phyloP scores from a whole-genome alignment of 2,888 invertebrate species.

The Machimus rusticus region DNA sequence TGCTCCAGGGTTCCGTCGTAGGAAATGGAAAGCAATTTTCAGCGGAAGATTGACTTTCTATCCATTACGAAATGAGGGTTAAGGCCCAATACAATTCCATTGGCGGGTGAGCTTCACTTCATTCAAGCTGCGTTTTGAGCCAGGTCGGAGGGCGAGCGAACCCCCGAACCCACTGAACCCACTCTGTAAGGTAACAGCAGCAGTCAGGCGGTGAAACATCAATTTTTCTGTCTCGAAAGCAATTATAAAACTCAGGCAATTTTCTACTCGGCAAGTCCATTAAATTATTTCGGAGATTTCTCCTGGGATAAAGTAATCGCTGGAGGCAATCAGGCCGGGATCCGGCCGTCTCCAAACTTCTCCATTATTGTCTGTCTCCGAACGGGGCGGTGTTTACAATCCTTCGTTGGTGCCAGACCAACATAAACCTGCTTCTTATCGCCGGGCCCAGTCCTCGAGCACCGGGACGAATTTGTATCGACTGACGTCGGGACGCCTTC shows the following conservation, averaged over 20 bases:
- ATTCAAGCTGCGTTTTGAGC: background rate
- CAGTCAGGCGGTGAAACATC: background rate
- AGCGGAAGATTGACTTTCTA: slow-evolving; percentile 12
- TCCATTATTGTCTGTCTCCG: slow-evolving; percentile 1
- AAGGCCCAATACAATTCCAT: background rate
- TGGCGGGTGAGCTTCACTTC: background rate
- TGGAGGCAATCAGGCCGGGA: background rate
- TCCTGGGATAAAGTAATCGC: slow-evolving; percentile 3
- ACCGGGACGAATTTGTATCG: background rate
- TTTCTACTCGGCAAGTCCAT: slow-evolving; percentile 11
- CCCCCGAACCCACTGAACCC: background rate
- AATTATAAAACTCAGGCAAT: slow-evolving; percentile 24
- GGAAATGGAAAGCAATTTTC: slow-evolving; percentile 9
- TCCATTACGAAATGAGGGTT: background rate
- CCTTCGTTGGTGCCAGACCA: background rate
- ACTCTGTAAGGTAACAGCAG: background rate
- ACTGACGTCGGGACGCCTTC: background rate
- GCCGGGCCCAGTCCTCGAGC: background rate
- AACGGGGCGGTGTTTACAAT: background rate
- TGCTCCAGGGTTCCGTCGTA: background rate
- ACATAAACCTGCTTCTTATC: background rate
- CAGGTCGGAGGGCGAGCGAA: background rate
- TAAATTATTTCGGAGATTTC: slow-evolving; percentile 16
- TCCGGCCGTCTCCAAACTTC: slow-evolving; percentile 4
- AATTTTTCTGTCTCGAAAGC: slow-evolving; percentile 15